These are phyloP conservation scores for Andricus grossulariae DNA, from an alignment of 1,140 invertebrate genomes.

Conservation along the genomic window DNA sequence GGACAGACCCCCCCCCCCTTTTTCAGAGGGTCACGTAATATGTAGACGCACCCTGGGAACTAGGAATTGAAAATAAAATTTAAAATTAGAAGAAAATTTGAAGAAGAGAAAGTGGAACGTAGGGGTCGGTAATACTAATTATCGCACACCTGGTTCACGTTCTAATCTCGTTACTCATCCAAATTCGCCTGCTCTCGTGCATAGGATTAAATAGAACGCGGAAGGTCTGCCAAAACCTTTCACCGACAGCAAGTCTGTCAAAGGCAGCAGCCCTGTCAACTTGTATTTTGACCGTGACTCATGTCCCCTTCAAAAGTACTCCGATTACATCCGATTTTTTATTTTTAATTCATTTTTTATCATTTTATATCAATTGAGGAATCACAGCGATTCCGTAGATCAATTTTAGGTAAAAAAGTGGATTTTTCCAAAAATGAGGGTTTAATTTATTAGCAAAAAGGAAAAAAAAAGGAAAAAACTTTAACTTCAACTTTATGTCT, in stretches of 20 bases:
- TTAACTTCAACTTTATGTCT: no score
- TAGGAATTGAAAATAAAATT: not conserved
- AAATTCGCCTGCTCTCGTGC: constrained; percentile 40
- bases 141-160: constrained; percentile 33
- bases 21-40: no score
- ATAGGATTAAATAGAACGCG: constrained; percentile 58
- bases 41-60: no score
- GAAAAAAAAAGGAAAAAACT: no score
- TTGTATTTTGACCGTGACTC: constrained; percentile 26
- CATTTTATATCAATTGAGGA: no score
- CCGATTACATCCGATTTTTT: no score
- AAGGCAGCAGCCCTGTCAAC: constrained; percentile 41
- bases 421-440: no score
- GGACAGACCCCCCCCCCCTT: no score
- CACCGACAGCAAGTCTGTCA: constrained; percentile 49
- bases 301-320: not conserved
- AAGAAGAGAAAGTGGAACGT: constrained; percentile 37
- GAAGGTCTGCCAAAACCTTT: constrained; percentile 60
- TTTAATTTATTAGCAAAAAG: no score
- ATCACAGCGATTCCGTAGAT: no score
- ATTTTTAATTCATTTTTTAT: no score
- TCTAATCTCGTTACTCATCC: constrained; percentile 46
- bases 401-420: no score
- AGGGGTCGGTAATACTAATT: constrained; percentile 36
- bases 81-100: constrained; percentile 27